Conservation (phyloP, 2,113 vertebrate genomes). For the Murina feae region DNA sequence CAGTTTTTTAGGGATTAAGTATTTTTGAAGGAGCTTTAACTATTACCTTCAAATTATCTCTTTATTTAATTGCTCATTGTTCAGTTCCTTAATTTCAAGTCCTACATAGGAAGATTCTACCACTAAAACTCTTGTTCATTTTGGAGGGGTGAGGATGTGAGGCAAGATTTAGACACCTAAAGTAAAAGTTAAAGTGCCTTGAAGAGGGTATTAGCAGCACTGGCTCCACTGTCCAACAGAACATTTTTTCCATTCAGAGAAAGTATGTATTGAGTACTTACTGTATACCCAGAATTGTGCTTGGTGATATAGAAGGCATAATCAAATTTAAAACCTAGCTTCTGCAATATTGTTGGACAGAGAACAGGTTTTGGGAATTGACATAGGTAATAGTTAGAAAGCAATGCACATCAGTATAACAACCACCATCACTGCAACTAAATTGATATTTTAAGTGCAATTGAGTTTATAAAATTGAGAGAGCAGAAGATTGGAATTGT, state of each 20-base stretch:
- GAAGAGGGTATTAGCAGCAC: not conserved
- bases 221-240: not conserved
- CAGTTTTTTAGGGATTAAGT: not conserved
- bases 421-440: not conserved
- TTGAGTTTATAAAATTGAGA: not conserved
- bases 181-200: not conserved
- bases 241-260: not conserved
- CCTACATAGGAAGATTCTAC: not conserved
- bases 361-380: not conserved
- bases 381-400: not conserved
- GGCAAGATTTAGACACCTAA: not conserved
- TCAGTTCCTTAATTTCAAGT: not conserved
- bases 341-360: not conserved
- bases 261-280: not conserved
- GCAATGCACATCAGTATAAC: not conserved
- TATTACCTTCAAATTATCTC: not conserved
- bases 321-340: not conserved
- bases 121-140: not conserved
- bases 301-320: not conserved
- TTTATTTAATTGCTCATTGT: not conserved
- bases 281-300: not conserved
- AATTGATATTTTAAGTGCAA: not conserved
- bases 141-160: not conserved
- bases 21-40: not conserved
- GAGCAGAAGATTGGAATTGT: not conserved